Percentiles rank a stretch among this genome's conserved stretches.
Evolutionary conservation across 2,113 vertebrate genomes (phyloP).

Genomic region (Anhinga anhinga): DNA sequence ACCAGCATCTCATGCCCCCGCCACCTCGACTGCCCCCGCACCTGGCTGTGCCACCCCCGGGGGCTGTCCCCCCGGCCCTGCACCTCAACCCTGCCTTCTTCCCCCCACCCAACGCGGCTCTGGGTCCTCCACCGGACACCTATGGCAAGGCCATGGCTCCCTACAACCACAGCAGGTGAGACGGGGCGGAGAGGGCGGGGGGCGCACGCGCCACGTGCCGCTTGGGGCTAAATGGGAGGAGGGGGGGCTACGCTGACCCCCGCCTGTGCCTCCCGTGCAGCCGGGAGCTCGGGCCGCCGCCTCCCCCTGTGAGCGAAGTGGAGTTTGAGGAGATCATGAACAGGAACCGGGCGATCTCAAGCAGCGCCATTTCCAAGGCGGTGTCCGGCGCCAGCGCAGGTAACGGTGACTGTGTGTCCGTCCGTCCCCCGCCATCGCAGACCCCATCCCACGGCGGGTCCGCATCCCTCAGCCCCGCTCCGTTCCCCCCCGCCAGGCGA

Average conservation of each 20-base stretch:
- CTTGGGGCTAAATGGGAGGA: background rate
- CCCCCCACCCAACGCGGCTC: conserved; percentile 72
- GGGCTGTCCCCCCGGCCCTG: conserved; percentile 78
- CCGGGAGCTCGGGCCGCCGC: conserved; percentile 73
- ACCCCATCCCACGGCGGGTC: accelerated
- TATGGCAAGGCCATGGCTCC: conserved; percentile 76
- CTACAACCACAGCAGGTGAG: conserved; percentile 85
- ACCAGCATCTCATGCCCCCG: conserved; percentile 77
- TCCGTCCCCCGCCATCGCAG: too few species aligned
- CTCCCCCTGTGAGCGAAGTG: conserved; percentile 71
- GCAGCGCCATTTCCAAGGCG: conserved; percentile 94
- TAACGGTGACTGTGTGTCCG: background rate
- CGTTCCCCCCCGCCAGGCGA: conserved; percentile 79
- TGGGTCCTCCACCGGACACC: conserved; percentile 75
- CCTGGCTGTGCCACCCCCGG: conserved; percentile 71
- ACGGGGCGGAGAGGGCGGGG: background rate
- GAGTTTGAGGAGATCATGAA: conserved; percentile 96
- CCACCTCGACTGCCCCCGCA: conserved; percentile 80
- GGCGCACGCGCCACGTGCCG: background rate
- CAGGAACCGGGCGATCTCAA: conserved; percentile 91
- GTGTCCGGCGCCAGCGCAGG: conserved; percentile 91
- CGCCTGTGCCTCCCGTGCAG: conserved; percentile 1
- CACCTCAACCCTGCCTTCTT: conserved; percentile 91
- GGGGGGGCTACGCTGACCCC: background rate
- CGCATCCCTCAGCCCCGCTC: background rate